These are phyloP conservation scores for Poeciliopsis presidionis DNA, from an alignment of 2,797 vertebrate species.

Conservation along the genomic window DNA sequence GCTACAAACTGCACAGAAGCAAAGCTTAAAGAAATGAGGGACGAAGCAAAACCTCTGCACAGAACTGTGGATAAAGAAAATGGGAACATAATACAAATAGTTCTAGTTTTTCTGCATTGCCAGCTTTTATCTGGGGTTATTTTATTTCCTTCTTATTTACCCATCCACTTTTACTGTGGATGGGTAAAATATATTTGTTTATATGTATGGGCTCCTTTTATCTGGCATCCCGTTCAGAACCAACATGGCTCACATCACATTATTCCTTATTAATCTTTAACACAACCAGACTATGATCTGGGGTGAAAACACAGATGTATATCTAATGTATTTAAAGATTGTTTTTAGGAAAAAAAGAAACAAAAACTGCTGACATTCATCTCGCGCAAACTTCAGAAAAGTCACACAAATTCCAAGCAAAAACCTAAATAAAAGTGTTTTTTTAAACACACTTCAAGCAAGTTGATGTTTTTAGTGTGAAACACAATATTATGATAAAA, in stretches of 20 bases:
- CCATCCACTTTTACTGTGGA: too few species aligned
- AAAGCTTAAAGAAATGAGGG: too few species aligned
- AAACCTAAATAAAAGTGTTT: accelerated
- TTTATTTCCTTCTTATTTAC: too few species aligned
- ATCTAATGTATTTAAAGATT: not conserved
- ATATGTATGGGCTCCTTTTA: not conserved
- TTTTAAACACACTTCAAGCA: not conserved
- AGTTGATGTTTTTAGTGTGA: not conserved
- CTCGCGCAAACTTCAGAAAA: not conserved
- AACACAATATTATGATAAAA: not conserved
- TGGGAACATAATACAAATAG: too few species aligned
- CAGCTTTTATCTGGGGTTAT: too few species aligned
- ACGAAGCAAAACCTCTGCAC: too few species aligned
- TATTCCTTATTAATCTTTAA: not conserved
- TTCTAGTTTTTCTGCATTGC: too few species aligned
- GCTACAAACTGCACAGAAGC: too few species aligned
- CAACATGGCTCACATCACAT: not conserved
- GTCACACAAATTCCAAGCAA: not conserved
- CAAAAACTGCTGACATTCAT: not conserved
- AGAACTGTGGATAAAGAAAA: too few species aligned
- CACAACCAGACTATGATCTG: not conserved
- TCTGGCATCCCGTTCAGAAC: not conserved
- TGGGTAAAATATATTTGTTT: not conserved
- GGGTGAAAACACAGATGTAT: not conserved
- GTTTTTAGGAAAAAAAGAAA: not conserved